Base-by-base conservation (phyloP, 1,140 invertebrate species). In the Colletes latitarsis region DNA sequence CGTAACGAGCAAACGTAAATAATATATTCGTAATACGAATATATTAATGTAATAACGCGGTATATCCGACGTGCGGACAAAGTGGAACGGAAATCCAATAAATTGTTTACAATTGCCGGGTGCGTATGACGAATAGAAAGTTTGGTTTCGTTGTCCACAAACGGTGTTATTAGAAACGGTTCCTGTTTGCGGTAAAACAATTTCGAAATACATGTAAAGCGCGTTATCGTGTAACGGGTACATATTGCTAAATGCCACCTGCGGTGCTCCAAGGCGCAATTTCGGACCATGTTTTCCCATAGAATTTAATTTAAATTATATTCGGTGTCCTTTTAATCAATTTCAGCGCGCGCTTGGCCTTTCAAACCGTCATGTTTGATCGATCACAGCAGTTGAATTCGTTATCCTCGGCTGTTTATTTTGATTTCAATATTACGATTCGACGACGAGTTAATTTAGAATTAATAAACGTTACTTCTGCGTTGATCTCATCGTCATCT, bases 101-200 rank as follows among this genome's bases (percentile, higher is more conserved):
- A 73, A 79, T 79, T 73, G 60, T 53, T 71, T 63, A 62, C 43
- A 17, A 14, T 58, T 14, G 4, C 55, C 4, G n/a, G 3, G 19
- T 3, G 8, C 15, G 30, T 19, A 21, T 17, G 53, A 60, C 43
- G 30, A 63, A 62, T 71, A 53, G 55, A 71, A 71, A 71, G 53
- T 77, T 77, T 21, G 30, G 19, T 77, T 43, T 53, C 57, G 10
- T 14, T 6, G 15, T 17, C 14, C 3, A 17, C 14, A 30, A 70
- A 57, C 39, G 14, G 15, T 4, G 4, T 39, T 19, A 41, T 39
- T 49, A 30, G 14, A 49, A 4, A 1, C n/a, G 6, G 6, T 58
- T 9, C 1, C 17, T 8, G n/a, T 58, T 30, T 49, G 57, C 1
- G 8, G 39, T 5, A 5, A 21, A 17, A 17, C 39, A 17, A 43